Conservation (phyloP, 2,888 invertebrate species). For the Onchidella celtica region DNA sequence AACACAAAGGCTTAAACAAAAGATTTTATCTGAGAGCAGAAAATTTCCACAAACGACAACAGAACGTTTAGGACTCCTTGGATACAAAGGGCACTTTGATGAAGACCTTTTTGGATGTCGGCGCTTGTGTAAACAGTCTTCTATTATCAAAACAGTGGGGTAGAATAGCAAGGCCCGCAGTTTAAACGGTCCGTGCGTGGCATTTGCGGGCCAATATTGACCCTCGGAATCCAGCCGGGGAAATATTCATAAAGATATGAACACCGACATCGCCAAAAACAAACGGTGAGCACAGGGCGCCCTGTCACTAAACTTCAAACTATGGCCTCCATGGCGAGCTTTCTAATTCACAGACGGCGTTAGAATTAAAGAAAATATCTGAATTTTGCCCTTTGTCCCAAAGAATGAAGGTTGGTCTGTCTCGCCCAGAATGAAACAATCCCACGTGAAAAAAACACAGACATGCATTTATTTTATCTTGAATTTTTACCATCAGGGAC, state of each 20-base stretch:
- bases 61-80: conserved; percentile 1
- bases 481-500: too few species aligned
- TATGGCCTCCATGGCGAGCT: background rate
- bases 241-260: conserved; percentile 25
- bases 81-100: conserved; percentile 29
- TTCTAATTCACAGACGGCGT: background rate
- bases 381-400: too few species aligned
- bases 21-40: conserved; percentile 4
- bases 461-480: too few species aligned
- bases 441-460: too few species aligned
- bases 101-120: conserved; percentile 3
- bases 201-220: conserved; percentile 24
- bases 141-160: conserved; percentile 25
- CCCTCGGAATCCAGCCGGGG: background rate
- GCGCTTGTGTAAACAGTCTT: conserved; percentile 1
- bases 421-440: too few species aligned
- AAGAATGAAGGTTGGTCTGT: too few species aligned
- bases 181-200: conserved; percentile 13
- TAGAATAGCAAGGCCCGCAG: background rate
- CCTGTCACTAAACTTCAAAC: background rate
- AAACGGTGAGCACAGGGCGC: background rate
- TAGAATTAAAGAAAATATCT: too few species aligned
- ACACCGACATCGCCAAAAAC: background rate
- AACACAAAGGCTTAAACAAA: background rate
- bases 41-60: background rate